Evolutionary conservation across 1,140 invertebrate genomes (phyloP), one percentile per base, ranked within the genome.

Genomic region (Drosophila teissieri): DNA sequence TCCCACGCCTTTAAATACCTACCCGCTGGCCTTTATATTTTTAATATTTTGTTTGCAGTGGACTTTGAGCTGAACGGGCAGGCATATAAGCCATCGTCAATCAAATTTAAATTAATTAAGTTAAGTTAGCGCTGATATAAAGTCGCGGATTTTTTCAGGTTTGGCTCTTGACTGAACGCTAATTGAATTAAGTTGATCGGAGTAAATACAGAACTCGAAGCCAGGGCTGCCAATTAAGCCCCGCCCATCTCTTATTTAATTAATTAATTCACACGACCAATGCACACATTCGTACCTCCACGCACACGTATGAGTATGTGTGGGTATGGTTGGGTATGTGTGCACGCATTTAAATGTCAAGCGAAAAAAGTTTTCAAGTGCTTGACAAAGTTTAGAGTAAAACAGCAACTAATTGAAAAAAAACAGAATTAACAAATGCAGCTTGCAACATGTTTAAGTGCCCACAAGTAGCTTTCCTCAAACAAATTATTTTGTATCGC

Each of bases 91-190:
- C 58, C 49, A 49, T 68, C 73, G 69, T 85, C 77, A 78, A 85
- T 85, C 81, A 78, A 57, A 74, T 85, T 85, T 80, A 78, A 74
- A 80, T 85, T 76, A 86, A 85, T 85, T 81, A 74, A 62, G 46
- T 75, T 39, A 45, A 79, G 65, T 65, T 65, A 56, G 56, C 40
- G 45, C 46, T 67, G 62, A 73, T 67, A 40, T 48, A 45, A 75
- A 52, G 44, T 39, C 19, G 46, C 8, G 58, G 60, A 57, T 48
- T 78, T 78, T 78, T 22, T 19, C 19, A 46, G 42, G 48, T 53
- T 64, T 44, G 24, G 58, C 45, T 56, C 37, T 65, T 52, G 46
- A 51, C 56, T 46, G 31, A 46, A 61, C 55, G 14, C 49, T 53
- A 84, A 77, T 76, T 64, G 60, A 69, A 73, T 84, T 65, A 68